A percentile compares a stretch with the other conserved stretches of the same genome.
Conservation (phyloP, 2,113 vertebrate species). For the Rutilus rutilus region DNA sequence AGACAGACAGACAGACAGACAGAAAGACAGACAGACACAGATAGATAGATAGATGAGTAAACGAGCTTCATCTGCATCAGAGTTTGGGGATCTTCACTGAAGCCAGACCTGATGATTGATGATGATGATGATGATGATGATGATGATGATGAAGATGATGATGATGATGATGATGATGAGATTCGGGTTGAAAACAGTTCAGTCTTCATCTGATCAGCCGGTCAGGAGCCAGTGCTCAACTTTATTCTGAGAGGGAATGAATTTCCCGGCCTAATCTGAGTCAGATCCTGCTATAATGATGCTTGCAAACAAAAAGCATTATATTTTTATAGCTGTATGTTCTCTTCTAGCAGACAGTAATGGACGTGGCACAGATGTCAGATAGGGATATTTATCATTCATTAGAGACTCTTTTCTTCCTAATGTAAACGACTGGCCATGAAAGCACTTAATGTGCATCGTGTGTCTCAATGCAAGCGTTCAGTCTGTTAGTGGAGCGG, state of each 20-base stretch:
- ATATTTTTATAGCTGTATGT: background rate
- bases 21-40: no score
- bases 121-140: no score
- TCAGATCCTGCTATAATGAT: background rate
- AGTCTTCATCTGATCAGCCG: background rate
- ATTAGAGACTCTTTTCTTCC: background rate
- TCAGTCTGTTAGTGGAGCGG: background rate
- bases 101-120: background rate
- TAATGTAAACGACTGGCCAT: background rate
- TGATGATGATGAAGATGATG: no score
- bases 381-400: background rate
- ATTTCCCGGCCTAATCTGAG: background rate
- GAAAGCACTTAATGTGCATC: background rate
- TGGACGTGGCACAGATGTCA: background rate
- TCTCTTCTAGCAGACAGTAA: background rate
- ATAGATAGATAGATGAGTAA: no score
- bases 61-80: slow-evolving; percentile 51
- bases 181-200: background rate
- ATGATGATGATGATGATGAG: no score
- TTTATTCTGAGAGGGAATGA: background rate
- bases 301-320: background rate
- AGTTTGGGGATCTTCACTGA: slow-evolving; percentile 15
- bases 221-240: background rate
- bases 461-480: background rate
- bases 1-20: fast-evolving